phyloP scores from a whole-genome alignment of 2,888 invertebrate genomes.

The Stenichneumon culpator region DNA sequence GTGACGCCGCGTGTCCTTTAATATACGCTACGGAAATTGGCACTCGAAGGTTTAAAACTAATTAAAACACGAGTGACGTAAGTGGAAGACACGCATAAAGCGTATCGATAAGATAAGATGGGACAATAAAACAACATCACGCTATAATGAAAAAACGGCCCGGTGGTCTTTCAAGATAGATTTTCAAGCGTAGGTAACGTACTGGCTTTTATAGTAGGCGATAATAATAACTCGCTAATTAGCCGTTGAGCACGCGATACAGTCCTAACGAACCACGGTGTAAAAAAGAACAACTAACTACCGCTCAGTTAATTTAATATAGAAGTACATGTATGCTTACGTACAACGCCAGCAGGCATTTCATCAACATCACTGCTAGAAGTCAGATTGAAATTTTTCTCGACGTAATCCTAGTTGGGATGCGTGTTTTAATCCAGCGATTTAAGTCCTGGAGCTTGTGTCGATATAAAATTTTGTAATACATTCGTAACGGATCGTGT shows the following conservation, averaged over 20 bases:
- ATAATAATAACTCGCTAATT: conserved; percentile 66
- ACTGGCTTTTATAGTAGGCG: conserved; percentile 6
- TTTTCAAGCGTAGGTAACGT: conserved; percentile 13
- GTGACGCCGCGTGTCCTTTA: too few relatives aligned
- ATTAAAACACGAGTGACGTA: background rate
- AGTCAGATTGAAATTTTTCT: conserved; percentile 39
- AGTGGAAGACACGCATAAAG: background rate
- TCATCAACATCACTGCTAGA: conserved; percentile 31
- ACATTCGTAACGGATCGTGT: background rate
- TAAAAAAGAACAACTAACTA: conserved; percentile 28
- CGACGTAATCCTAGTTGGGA: conserved; percentile 13
- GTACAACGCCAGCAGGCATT: conserved; percentile 20
- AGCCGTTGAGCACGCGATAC: conserved; percentile 54
- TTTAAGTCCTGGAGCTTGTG: conserved; percentile 1
- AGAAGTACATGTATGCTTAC: background rate
- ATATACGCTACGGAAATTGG: too few relatives aligned
- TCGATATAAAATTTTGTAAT: conserved; percentile 5
- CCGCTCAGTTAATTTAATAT: background rate
- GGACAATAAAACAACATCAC: conserved; percentile 12
- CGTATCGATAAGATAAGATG: background rate
- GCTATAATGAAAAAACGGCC: conserved; percentile 46
- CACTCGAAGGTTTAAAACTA: background rate
- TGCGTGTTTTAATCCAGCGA: conserved; percentile 10
- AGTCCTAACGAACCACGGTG: conserved; percentile 56
- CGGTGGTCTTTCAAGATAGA: conserved; percentile 43